Conservation (phyloP, 2,888 invertebrate species). For the Diarsia brunnea region DNA sequence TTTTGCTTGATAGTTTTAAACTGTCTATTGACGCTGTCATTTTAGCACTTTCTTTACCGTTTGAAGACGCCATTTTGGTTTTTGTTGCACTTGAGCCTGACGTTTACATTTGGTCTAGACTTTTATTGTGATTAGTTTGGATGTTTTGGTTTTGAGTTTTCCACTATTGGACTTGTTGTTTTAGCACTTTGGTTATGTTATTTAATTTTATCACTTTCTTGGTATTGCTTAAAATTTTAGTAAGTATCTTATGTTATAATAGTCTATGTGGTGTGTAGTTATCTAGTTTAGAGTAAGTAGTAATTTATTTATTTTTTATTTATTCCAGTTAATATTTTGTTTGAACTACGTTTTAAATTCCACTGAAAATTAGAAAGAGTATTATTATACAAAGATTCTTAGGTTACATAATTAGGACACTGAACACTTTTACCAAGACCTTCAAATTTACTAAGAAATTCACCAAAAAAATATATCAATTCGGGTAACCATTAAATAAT, state of each 20-base stretch:
- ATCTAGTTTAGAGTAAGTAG: too few relatives aligned
- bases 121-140: neutral
- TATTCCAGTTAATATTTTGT: neutral
- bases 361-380: neutral
- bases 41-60: slow-evolving; percentile 85
- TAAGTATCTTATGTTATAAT: neutral
- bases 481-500: slow-evolving; percentile 21
- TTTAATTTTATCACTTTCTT: neutral
- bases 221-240: neutral
- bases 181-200: neutral
- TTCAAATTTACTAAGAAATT: slow-evolving; percentile 10
- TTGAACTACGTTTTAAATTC: neutral
- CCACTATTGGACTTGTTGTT: neutral
- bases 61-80: slow-evolving; percentile 85
- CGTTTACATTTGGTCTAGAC: neutral
- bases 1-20: slow-evolving; percentile 87
- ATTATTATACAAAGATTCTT: neutral
- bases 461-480: slow-evolving; percentile 30
- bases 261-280: too few relatives aligned
- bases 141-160: neutral
- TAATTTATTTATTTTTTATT: neutral
- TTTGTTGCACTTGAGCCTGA: slow-evolving; percentile 16
- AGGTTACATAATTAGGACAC: neutral
- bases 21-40: slow-evolving; percentile 88
- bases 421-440: neutral